Percentiles rank a stretch among this genome's conserved stretches.
phyloP scores from a whole-genome alignment of 2,797 vertebrate species.

The Lithobates pipiens region DNA sequence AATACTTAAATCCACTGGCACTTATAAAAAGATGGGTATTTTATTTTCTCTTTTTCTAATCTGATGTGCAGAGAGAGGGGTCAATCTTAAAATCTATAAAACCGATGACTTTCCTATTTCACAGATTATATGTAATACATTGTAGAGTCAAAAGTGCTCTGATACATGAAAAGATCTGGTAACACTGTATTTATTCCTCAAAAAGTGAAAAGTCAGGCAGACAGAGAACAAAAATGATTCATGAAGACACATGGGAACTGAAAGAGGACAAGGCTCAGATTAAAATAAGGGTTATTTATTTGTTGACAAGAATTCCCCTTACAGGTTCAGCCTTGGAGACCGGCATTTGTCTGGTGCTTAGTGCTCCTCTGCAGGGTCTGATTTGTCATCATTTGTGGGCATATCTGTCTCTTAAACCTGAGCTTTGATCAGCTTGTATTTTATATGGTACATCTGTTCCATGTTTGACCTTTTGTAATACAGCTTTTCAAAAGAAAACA shows the following conservation, averaged over 20 bases:
- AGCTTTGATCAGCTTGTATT: conserved; percentile 98
- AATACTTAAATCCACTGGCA: not conserved
- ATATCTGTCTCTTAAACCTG: conserved; percentile 91
- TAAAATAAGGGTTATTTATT: conserved; percentile 61
- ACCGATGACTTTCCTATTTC: not conserved
- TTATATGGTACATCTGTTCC: conserved; percentile 99
- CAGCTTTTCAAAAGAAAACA: conserved; percentile 92
- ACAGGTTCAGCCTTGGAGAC: conserved; percentile 70
- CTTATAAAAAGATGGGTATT: not conserved
- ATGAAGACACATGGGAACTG: conserved; percentile 51
- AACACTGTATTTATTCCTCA: conserved; percentile 39
- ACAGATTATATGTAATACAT: not conserved
- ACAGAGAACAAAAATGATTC: conserved; percentile 52
- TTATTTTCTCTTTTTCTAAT: not conserved
- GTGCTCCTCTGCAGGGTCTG: conserved; percentile 88
- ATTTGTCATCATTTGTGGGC: conserved; percentile 99
- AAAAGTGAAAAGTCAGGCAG: conserved; percentile 22
- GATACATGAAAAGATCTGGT: conserved; percentile 23
- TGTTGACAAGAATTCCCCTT: conserved; percentile 60
- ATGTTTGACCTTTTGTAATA: conserved; percentile 96
- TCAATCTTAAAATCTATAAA: not conserved
- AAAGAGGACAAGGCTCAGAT: conserved; percentile 55
- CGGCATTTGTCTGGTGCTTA: conserved; percentile 93
- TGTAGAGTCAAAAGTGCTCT: not conserved
- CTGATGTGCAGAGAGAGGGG: not conserved